phyloP scores from a whole-genome alignment of 2,797 vertebrate genomes.

The Ctenopoma kingsleyae region DNA sequence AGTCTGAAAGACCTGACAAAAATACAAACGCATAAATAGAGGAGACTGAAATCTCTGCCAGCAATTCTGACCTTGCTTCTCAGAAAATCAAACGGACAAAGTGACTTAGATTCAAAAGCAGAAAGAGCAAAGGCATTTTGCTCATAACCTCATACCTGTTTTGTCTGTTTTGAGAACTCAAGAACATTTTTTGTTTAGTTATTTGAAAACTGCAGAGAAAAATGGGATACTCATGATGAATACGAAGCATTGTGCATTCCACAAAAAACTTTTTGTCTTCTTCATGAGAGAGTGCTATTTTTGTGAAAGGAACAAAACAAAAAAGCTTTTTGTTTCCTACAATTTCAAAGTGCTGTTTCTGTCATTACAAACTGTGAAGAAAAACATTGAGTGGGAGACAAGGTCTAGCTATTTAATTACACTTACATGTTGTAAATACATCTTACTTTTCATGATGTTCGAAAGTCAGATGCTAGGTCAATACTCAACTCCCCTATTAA shows the following conservation, averaged over 20 bases:
- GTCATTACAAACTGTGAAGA: neutral
- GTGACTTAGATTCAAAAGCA: slow-evolving; percentile 51
- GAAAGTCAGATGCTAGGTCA: slow-evolving; percentile 60
- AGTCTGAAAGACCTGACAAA: slow-evolving; percentile 73
- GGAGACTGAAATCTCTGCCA: slow-evolving; percentile 61
- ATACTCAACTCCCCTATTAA: slow-evolving; percentile 66
- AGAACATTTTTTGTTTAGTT: slow-evolving; percentile 24
- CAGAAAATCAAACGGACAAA: slow-evolving; percentile 60
- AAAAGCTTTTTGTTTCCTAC: neutral
- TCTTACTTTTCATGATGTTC: slow-evolving; percentile 38
- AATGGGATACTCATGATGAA: slow-evolving; percentile 32
- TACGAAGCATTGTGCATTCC: slow-evolving; percentile 8
- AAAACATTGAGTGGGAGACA: neutral
- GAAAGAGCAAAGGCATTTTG: slow-evolving; percentile 32
- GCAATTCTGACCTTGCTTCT: slow-evolving; percentile 68
- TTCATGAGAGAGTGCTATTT: slow-evolving; percentile 33
- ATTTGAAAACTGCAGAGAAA: slow-evolving; percentile 29
- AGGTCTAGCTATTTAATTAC: slow-evolving; percentile 1
- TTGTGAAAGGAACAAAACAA: slow-evolving; percentile 10
- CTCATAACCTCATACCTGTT: slow-evolving; percentile 19
- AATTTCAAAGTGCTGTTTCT: slow-evolving; percentile 4
- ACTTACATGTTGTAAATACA: slow-evolving; percentile 1
- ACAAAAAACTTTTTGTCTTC: slow-evolving; percentile 21
- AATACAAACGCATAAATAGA: slow-evolving; percentile 73
- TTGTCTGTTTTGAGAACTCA: slow-evolving; percentile 32